Percentiles rank a stretch among this genome's conserved stretches.
phyloP scores from a whole-genome alignment of 23 tunicate species.

The Corella eumyota region DNA sequence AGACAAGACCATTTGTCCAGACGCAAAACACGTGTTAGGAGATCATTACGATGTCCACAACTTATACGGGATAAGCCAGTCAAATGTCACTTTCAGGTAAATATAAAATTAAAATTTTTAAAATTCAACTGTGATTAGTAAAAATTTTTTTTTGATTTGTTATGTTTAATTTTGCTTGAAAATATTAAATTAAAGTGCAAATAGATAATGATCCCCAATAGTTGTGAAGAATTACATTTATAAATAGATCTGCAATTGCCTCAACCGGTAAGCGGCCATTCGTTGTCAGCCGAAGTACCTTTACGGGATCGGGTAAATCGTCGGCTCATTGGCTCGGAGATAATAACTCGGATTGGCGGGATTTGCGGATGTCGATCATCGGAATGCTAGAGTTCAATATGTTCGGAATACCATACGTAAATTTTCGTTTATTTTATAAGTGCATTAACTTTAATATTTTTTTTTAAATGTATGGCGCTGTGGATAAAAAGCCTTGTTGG shows the following conservation, averaged over 20 bases:
- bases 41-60: conserved; percentile 92
- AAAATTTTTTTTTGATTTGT: no score
- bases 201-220: no score
- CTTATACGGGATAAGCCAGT: conserved; percentile 75
- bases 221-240: no score
- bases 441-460: no score
- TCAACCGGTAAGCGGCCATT: conserved; percentile 90
- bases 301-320: conserved; percentile 91
- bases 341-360: conserved; percentile 75
- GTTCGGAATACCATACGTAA: conserved; percentile 92
- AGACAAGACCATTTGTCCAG: conserved; percentile 88
- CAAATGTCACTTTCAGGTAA: conserved; percentile 63
- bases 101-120: background rate
- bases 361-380: conserved; percentile 72
- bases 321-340: conserved; percentile 99
- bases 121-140: no score
- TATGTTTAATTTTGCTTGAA: no score
- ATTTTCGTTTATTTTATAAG: background rate
- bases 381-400: conserved; percentile 97
- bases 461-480: no score
- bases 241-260: conserved; percentile 57
- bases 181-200: no score
- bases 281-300: conserved; percentile 82
- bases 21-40: conserved; percentile 49
- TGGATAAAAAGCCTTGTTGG: no score